These are phyloP conservation scores for Desmodus rotundus DNA, from an alignment of 2,113 vertebrate genomes.

Conservation along the genomic window DNA sequence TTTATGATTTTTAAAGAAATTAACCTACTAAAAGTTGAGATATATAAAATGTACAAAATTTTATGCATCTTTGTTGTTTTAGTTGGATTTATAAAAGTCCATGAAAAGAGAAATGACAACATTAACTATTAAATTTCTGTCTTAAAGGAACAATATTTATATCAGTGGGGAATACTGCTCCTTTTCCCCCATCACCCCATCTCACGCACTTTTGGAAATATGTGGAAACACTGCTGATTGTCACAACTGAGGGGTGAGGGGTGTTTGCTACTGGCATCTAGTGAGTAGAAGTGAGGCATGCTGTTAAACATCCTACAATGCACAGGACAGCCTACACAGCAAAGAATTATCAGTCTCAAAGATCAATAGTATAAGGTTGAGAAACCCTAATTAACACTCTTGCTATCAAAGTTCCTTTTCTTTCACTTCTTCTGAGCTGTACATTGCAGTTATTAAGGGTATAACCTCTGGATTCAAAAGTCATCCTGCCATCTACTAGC, in stretches of 20 bases:
- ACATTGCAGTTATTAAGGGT: not conserved
- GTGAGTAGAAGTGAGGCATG: not conserved
- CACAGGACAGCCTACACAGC: not conserved
- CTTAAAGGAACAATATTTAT: not conserved
- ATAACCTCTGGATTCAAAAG: not conserved
- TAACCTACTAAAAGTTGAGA: constrained; percentile 14
- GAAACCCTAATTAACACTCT: not conserved
- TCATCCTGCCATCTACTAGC: not conserved
- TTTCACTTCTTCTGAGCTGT: not conserved
- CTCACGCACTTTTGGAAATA: not conserved
- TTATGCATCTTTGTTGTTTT: not conserved
- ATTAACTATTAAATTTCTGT: not conserved
- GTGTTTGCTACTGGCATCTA: not conserved
- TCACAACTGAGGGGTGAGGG: not conserved
- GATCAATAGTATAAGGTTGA: not conserved
- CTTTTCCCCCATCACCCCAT: not conserved
- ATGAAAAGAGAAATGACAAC: not conserved
- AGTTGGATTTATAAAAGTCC: not conserved
- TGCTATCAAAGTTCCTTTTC: not conserved
- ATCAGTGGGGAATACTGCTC: not conserved
- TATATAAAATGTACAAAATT: constrained; percentile 29
- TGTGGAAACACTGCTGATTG: not conserved
- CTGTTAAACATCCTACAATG: not conserved
- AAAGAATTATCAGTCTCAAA: not conserved
- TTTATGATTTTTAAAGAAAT: not conserved